phyloP scores from a whole-genome alignment of 2,113 vertebrate species.

The Arothron firmamentum region DNA sequence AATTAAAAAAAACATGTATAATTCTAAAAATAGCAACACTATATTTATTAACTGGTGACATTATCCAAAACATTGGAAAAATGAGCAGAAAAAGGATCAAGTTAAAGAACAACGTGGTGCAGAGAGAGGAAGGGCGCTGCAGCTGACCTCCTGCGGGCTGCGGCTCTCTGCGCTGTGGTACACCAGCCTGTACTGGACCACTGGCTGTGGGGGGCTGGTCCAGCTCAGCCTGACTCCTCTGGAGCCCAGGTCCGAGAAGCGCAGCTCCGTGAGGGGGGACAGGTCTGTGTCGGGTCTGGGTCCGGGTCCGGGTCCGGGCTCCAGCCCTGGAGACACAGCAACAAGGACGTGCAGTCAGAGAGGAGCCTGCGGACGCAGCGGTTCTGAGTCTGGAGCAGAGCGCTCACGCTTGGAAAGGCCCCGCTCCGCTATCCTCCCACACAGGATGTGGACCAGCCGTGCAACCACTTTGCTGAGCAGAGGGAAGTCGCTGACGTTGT shows the following conservation, averaged over 20 bases:
- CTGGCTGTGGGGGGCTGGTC: constrained; percentile 69
- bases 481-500: constrained; percentile 88
- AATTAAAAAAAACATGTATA: too few species aligned
- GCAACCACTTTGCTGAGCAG: constrained; percentile 83
- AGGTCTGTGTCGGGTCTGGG: constrained; percentile 62
- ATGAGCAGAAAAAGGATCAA: neutral
- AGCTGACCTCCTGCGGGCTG: constrained; percentile 81
- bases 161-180: constrained; percentile 83
- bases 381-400: too few species aligned
- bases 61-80: neutral
- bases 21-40: too few species aligned
- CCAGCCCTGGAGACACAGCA: neutral
- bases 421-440: constrained; percentile 81
- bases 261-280: constrained; percentile 76
- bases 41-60: too few species aligned
- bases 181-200: constrained; percentile 82
- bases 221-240: constrained; percentile 84
- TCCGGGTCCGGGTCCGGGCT: constrained; percentile 59
- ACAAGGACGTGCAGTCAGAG: too few species aligned
- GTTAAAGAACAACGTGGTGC: too few species aligned
- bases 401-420: constrained; percentile 66
- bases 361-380: too few species aligned
- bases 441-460: constrained; percentile 82
- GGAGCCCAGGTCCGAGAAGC: constrained; percentile 80
- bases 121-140: too few species aligned